Evolutionary conservation across 2,888 invertebrate species (phyloP), one percentile per base, ranked within the genome.

Genomic region (Dicyrtoma fusca): DNA sequence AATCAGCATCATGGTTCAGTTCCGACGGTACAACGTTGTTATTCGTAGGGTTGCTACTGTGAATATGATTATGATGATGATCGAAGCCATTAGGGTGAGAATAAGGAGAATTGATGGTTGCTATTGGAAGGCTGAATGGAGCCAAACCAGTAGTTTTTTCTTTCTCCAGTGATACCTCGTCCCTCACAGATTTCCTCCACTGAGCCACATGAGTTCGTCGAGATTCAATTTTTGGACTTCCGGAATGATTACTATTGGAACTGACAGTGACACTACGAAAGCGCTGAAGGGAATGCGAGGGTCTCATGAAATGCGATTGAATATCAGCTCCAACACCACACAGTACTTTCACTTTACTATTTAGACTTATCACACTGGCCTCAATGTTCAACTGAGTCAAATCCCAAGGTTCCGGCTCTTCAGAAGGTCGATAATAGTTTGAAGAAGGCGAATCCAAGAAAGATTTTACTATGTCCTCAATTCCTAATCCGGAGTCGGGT

Each of bases 341-440:
- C 4, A 93, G 85, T 83, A 91, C 91, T 82, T 92, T 92, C 0
- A 91, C 89, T 85, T 92, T 92, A 80, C 92, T 91, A 25, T 91
- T 90, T 75, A 94, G 85, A 83, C 92, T 93, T 88, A 94, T 92
- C 6, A 93, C 89, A 81, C 92, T 91, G 0, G 93, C 94, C 84
- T 94, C 92, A 68, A 92, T 91, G 82, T 94, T 94, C 49, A 94
- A 84, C 81, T 92, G 90, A 0, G 92, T 93, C 74, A 94, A 86
- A 83, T 94, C 94, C 88, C 92, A 90, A 0, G 93, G 93, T 82
- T 93, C 92, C 0, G 91, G 91, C 81, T 92, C 92, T 81, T 91
- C 91, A 0, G 90, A 90, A 0, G 91, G 91, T 75, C 91, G 88
- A 82, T 91, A 91, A 82, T 91, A 91, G 83, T 91, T 91, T 1